Percentiles rank a stretch among this genome's conserved stretches.
Conservation (phyloP, 2,113 vertebrate genomes). For the Pimephales promelas region DNA sequence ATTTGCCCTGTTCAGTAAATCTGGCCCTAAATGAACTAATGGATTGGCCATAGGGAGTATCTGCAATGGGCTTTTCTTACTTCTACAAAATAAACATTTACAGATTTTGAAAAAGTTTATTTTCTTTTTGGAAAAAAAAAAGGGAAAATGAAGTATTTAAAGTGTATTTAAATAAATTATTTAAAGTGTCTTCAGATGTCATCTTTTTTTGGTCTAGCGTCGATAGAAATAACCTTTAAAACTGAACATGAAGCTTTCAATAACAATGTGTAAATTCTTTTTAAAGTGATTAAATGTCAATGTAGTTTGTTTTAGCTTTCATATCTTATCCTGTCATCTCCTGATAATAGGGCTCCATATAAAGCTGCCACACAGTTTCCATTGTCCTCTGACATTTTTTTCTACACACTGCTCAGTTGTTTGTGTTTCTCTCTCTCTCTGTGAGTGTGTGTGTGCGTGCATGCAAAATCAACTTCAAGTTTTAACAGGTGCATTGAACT, state of each 20-base stretch:
- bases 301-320: constrained; percentile 42
- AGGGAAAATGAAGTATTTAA: background rate
- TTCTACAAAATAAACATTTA: background rate
- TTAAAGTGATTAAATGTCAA: constrained; percentile 46
- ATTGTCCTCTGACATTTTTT: constrained; percentile 55
- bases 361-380: constrained; percentile 18
- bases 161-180: background rate
- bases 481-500: constrained; percentile 5
- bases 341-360: constrained; percentile 34
- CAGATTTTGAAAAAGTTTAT: background rate
- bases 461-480: background rate
- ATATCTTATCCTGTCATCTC: constrained; percentile 47
- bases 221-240: background rate
- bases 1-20: too few relatives aligned
- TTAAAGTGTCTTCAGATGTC: constrained; percentile 11
- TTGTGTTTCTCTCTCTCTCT: background rate
- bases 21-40: background rate
- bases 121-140: background rate
- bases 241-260: background rate
- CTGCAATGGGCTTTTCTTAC: background rate
- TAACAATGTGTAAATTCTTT: constrained; percentile 11
- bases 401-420: background rate
- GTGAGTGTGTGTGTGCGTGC: too few relatives aligned
- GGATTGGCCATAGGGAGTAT: background rate
- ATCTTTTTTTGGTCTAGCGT: background rate